Conservation (phyloP, 2,113 vertebrate genomes). For the Casuarius casuarius region DNA sequence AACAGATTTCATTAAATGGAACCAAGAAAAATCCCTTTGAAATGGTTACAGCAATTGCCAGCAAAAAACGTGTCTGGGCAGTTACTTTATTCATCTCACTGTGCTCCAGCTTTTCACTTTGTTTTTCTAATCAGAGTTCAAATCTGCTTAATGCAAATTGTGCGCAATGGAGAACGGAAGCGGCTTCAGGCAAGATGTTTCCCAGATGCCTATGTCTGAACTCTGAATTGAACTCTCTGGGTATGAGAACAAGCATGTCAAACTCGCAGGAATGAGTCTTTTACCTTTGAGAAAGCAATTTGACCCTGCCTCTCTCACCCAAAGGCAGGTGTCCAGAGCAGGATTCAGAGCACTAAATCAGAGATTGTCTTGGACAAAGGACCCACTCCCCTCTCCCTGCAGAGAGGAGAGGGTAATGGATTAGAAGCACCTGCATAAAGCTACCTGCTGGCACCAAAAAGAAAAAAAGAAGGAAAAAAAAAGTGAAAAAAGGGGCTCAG, state of each 20-base stretch:
- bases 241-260: neutral
- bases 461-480: too few relatives aligned
- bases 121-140: neutral
- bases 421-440: neutral
- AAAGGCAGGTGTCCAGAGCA: neutral
- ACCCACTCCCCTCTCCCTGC: neutral
- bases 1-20: neutral
- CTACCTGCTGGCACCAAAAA: neutral
- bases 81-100: neutral
- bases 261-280: neutral
- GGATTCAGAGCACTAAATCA: neutral
- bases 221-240: neutral
- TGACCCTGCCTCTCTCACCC: neutral
- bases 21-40: neutral
- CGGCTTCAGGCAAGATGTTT: neutral
- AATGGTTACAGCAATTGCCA: neutral
- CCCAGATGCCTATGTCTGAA: neutral
- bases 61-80: neutral
- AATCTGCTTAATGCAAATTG: neutral
- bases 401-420: neutral
- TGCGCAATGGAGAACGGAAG: neutral
- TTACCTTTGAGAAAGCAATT: neutral
- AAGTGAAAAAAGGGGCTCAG: neutral
- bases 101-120: neutral
- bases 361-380: rapidly evolving